Conservation (phyloP, 2,888 invertebrate species). For the Drosophila demipolita region DNA sequence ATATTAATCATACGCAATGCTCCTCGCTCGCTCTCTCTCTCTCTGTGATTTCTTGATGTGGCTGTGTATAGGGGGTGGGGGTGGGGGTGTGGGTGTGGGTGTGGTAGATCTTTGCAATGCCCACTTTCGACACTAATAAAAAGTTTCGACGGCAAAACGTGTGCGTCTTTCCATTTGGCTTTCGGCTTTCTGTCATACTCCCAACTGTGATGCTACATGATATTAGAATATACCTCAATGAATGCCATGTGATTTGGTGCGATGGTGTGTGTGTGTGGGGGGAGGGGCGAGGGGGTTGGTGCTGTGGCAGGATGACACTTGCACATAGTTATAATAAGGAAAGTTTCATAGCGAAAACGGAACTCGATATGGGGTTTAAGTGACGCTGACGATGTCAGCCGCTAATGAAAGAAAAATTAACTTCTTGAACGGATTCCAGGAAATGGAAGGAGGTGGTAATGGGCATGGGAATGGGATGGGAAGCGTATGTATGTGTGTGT, state of each 20-base stretch:
- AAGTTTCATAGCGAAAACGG: conserved; percentile 62
- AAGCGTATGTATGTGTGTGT: neutral
- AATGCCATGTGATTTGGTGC: conserved; percentile 15
- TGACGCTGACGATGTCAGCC: conserved; percentile 60
- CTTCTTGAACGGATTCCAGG: conserved; percentile 39
- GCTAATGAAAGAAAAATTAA: conserved; percentile 72
- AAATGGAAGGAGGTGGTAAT: neutral
- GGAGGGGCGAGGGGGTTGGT: neutral
- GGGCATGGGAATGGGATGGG: too few species aligned
- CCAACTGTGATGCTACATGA: conserved; percentile 28
- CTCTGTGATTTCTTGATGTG: conserved; percentile 58
- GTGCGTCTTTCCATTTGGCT: conserved; percentile 54
- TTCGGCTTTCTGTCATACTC: neutral
- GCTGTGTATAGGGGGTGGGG: neutral
- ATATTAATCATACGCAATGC: conserved; percentile 77
- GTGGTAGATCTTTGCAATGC: conserved; percentile 9
- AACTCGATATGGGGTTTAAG: conserved; percentile 20
- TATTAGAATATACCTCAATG: conserved; percentile 65
- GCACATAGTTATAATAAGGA: conserved; percentile 73
- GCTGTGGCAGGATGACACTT: conserved; percentile 54
- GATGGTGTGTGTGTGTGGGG: too few species aligned
- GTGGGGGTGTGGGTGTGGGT: neutral
- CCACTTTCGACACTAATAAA: conserved; percentile 71
- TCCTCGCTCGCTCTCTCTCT: conserved; percentile 6
- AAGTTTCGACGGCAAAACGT: conserved; percentile 73